Percentiles rank a stretch among this genome's conserved stretches.
Conservation (phyloP, 2,888 invertebrate genomes). For the Tuberolachnus salignus region DNA sequence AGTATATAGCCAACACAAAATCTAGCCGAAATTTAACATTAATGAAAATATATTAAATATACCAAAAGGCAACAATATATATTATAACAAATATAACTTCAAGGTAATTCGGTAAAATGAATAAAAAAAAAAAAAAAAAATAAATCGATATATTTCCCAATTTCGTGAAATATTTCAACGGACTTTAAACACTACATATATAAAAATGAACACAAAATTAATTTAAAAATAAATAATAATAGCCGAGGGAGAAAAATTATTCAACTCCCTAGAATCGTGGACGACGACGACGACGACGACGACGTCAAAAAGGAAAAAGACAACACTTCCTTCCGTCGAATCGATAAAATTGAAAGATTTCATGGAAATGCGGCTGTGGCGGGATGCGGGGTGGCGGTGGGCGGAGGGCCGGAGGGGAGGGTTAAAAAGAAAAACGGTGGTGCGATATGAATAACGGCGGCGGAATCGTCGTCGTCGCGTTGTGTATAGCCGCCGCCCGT, state of each 20-base stretch:
- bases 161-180: no score
- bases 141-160: no score
- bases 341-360: conserved; percentile 57
- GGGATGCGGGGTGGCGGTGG: no score
- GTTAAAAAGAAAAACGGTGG: conserved; percentile 38
- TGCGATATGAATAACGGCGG: conserved; percentile 54
- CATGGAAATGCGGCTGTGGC: conserved; percentile 1
- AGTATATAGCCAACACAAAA: no score
- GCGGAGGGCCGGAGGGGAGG: neutral
- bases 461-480: conserved; percentile 21
- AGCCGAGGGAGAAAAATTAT: conserved; percentile 5
- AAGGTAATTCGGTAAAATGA: no score
- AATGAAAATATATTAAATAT: no score
- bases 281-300: conserved; percentile 51
- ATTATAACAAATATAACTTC: no score
- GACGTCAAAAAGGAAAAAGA: conserved; percentile 56
- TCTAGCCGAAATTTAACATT: no score
- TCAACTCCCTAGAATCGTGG: conserved; percentile 15
- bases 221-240: neutral
- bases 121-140: neutral
- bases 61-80: no score
- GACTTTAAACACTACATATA: no score
- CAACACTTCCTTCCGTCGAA: conserved; percentile 53
- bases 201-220: neutral
- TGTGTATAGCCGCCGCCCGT: conserved; percentile 24